Percentiles rank a stretch among this genome's conserved stretches.
Conservation (phyloP, 2,113 vertebrate species). For the Tyto alba region DNA sequence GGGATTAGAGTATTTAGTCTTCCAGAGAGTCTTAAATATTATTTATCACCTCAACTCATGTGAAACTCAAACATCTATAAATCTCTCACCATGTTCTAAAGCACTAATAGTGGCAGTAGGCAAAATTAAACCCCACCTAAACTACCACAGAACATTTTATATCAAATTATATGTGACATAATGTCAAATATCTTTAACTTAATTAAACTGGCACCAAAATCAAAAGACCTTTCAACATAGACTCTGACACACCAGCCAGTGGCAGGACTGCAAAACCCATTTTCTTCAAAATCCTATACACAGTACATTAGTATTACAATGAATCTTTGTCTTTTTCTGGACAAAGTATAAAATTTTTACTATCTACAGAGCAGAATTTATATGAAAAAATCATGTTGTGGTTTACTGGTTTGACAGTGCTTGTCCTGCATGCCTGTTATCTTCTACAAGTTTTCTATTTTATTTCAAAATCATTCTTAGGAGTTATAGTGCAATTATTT, state of each 20-base stretch:
- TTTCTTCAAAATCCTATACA: background rate
- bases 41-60: constrained; percentile 19
- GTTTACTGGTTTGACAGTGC: background rate
- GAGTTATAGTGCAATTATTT: background rate
- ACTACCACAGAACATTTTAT: background rate
- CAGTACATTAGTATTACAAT: background rate
- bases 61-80: constrained; percentile 32
- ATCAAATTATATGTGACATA: background rate
- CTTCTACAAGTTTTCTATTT: background rate
- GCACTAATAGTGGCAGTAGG: background rate
- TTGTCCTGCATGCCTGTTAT: background rate
- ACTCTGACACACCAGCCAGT: background rate
- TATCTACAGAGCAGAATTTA: background rate
- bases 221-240: background rate
- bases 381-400: background rate
- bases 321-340: background rate
- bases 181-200: background rate
- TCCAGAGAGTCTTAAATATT: background rate
- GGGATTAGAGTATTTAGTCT: constrained; percentile 36
- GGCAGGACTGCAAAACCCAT: background rate
- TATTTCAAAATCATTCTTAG: background rate
- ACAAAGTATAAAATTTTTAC: background rate
- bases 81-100: background rate
- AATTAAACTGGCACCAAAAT: background rate
- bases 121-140: constrained; percentile 5